Conservation (phyloP, 1,140 invertebrate genomes). For the Drosophila kepulauana region DNA sequence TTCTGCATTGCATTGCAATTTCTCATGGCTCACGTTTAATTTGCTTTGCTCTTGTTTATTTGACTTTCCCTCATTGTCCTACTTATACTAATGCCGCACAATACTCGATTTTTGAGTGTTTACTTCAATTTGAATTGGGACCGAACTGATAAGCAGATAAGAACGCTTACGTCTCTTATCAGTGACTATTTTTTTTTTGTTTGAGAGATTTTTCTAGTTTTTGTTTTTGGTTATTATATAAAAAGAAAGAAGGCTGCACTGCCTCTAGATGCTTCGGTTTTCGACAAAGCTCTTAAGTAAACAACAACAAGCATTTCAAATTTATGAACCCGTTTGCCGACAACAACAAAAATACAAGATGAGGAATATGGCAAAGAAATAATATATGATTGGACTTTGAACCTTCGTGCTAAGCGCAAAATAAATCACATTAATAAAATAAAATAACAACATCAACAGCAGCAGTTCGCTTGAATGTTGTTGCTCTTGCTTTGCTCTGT, state of each 20-base stretch:
- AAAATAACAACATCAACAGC: conserved; percentile 13
- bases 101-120: conserved; percentile 16
- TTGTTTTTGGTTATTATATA: conserved; percentile 31
- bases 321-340: background rate
- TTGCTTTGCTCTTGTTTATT: conserved; percentile 8
- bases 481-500: conserved; percentile 16
- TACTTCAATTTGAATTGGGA: background rate
- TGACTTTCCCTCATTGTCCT: conserved; percentile 17
- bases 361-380: conserved; percentile 13
- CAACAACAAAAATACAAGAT: background rate
- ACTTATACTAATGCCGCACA: conserved; percentile 16
- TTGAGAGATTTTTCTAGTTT: conserved; percentile 35
- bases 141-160: conserved; percentile 20
- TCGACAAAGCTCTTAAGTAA: background rate
- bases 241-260: conserved; percentile 20
- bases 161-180: conserved; percentile 33
- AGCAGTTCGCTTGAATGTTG: background rate
- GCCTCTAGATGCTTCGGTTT: too few relatives aligned
- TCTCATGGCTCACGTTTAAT: conserved; percentile 2
- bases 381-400: conserved; percentile 46
- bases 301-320: background rate
- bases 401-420: conserved; percentile 33
- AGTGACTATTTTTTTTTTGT: conserved; percentile 4
- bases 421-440: conserved; percentile 30
- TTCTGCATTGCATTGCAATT: conserved; percentile 31